These are phyloP conservation scores for Philhelius pedissequus DNA, from an alignment of 2,888 invertebrate genomes.

Conservation along the genomic window DNA sequence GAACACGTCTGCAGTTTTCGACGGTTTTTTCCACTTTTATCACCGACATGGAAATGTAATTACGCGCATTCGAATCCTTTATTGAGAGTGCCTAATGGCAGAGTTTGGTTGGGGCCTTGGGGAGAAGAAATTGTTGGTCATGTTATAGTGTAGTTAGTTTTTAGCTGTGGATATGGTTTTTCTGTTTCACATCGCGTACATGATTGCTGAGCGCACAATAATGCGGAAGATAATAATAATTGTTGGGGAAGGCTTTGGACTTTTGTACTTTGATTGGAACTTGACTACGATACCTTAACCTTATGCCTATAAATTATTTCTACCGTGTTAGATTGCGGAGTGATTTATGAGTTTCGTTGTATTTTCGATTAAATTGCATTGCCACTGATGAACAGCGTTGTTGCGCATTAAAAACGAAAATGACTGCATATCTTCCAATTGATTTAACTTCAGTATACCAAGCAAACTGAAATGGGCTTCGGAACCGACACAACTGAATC, in stretches of 20 bases:
- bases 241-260: constrained; percentile 32
- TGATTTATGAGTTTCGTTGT: constrained; percentile 47
- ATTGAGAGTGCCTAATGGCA: constrained; percentile 41
- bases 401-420: not conserved
- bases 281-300: not conserved
- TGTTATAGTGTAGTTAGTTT: constrained; percentile 36
- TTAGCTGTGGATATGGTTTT: constrained; percentile 19
- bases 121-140: constrained; percentile 8
- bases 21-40: constrained; percentile 47
- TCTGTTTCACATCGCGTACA: constrained; percentile 36
- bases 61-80: constrained; percentile 65
- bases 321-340: constrained; percentile 24
- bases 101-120: no score
- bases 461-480: not conserved
- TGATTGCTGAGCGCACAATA: constrained; percentile 34
- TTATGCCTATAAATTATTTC: not conserved
- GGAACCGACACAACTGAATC: no score
- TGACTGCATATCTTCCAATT: not conserved
- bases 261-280: constrained; percentile 36
- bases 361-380: constrained; percentile 39
- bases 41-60: constrained; percentile 68
- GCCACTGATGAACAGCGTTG: not conserved
- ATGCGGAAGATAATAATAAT: constrained; percentile 64
- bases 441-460: not conserved
- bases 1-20: constrained; percentile 49